Base-by-base conservation (phyloP, 1,140 invertebrate genomes). In the Drosophila tani region DNA sequence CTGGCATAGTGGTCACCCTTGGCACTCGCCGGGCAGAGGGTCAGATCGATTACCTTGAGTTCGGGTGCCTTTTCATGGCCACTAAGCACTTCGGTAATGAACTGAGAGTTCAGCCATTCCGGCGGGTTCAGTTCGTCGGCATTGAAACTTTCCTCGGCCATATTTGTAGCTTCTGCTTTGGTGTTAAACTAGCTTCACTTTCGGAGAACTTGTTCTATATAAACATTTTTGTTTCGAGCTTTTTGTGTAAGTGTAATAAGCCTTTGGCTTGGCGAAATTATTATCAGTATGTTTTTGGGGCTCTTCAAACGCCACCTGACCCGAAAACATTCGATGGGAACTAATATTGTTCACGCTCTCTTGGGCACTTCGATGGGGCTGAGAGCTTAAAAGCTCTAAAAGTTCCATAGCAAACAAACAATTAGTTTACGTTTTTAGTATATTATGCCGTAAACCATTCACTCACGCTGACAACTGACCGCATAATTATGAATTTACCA, bases 1-100 rank as follows among this genome's bases (percentile, higher is more conserved):
- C 90, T 91, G 12, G 84, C 90, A 86, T 86, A 91, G 57, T 91
- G 90, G 83, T 91, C 90, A 0, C 90, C 90, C 27, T 79, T 79
- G n/a, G 75, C 41, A 45, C 73, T 80, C 0, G 87, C 90, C 1
- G 90, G 90, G 0, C 64, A 65, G 5, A 82, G 46, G 47, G 53
- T 64, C 3, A 76, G 38, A 17, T 64, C 47, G 0, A n/a, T 53
- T 0, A 91, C 53, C 19, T 75, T 60, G 0, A 84, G 17, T 17
- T 59, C 45, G 2, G 68, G 8, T 6, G 50, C 45, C 21, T 75
- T 69, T 41, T 82, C 64, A 46, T 71, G 24, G 19, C 45, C 41
- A 1, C 45, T 70, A 12, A 91, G 35, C 11, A 79, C 77, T 15
- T 81, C 55, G 24, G 58, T 35, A 1, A 91, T 70, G 50, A 91